Percentiles rank a stretch among this genome's conserved stretches.
Conservation (phyloP, 2,113 vertebrate genomes). For the Choloepus hoffmanni region DNA sequence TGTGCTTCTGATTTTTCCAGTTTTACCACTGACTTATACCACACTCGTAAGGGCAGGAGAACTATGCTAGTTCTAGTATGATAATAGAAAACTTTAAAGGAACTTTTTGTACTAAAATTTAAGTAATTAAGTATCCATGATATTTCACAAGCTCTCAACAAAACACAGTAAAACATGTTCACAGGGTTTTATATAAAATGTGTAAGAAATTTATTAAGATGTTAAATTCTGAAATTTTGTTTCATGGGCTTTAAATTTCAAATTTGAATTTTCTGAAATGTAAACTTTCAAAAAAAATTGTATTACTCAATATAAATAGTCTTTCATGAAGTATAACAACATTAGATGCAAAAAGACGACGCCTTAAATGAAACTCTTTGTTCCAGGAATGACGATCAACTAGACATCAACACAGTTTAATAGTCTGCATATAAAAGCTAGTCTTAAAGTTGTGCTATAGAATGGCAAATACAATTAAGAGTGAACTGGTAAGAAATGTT, state of each 20-base stretch:
- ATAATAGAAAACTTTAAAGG: neutral
- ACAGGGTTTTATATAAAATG: constrained; percentile 45
- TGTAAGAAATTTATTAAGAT: neutral
- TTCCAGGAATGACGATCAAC: constrained; percentile 17
- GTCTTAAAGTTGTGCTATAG: neutral
- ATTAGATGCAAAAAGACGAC: constrained; percentile 19
- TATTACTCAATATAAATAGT: neutral
- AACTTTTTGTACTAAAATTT: neutral
- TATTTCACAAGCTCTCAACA: constrained; percentile 28
- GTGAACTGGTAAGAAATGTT: neutral
- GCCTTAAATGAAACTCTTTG: constrained; percentile 3
- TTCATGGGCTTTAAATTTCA: constrained; percentile 37
- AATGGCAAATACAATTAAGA: constrained; percentile 41
- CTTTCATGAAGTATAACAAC: neutral
- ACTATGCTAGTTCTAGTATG: neutral
- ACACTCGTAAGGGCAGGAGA: constrained; percentile 17
- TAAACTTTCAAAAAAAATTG: neutral
- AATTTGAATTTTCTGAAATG: neutral
- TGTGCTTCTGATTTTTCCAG: constrained; percentile 37
- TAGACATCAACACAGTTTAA: neutral
- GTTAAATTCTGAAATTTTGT: constrained; percentile 9
- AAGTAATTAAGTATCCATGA: neutral
- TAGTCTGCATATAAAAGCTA: neutral
- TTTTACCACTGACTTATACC: neutral
- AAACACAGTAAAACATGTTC: constrained; percentile 48